Evolutionary conservation across 2,797 vertebrate genomes (phyloP), one percentile per base, ranked within the genome.

Genomic region (Hapalemur alaotrensis): DNA sequence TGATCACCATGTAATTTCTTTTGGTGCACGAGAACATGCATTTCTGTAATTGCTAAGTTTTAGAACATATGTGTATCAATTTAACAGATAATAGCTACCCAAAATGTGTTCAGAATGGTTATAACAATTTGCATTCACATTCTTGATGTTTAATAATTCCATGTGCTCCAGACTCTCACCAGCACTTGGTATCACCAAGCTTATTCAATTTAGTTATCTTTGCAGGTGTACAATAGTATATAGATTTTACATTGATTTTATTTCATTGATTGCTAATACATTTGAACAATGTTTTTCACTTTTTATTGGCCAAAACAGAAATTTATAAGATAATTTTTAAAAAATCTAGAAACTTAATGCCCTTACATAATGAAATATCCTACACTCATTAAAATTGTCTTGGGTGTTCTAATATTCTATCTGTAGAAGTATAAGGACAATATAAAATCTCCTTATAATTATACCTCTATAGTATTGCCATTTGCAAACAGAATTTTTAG

Each of bases 31-130:
- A 76, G 43, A 30, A 81, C 72, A 81, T 85, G 52, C 46, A 91
- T 89, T 86, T 94, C 76, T 91, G 86, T 14, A 92, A 89, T 92
- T 94, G 67, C 80, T 89, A 94, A 96, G 91, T 95, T 90, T 82
- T 86, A 90, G 67, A 57, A 79, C 63, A 78, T 85, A 32, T 14
- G 50, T 82, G 15, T 81, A 38, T 81, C 59, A 88, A 95, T 95
- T 92, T 95, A 92, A 43, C 57, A 81, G 61, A 17, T 41, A 95
- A 72, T 20, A 54, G 35, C 84, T 94, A 94, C 84, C 94, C 96
- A 91, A 67, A 72, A 73, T 17, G 63, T 92, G 46, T 70, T 87
- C 81, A 75, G 75, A 95, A 95, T 85, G 25, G 43, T 32, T 82
- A 63, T 41, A 92, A 50, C n/a, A n/a, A 92, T 38, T 78, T 38